Base-by-base conservation (phyloP, 2,888 invertebrate genomes). In the Drosophila nr. medialis region DNA sequence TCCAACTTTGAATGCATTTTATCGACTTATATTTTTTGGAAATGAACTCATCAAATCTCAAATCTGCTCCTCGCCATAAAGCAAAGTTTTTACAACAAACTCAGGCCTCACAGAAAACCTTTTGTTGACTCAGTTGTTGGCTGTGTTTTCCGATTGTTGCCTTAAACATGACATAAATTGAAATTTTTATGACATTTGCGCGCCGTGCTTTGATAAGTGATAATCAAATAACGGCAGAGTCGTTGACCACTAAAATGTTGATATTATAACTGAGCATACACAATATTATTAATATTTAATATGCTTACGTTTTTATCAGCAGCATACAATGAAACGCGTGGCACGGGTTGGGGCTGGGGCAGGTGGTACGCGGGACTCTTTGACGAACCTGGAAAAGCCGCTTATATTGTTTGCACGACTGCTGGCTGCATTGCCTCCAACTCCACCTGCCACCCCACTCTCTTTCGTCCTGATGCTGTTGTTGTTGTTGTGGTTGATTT, bases 201-300 rank as follows among this genome's bases (percentile, higher is more conserved):
- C 11, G 27, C 15, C 30, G 7, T 48, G 30, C 6, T 40, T 13
- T 13, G 29, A 49, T 60, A 75, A 70, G 72, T 78, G 77, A 81
- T 81, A 72, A 81, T 81, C 81, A 79, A 79, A 79, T 73, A 77
- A 67, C 48, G 59, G 60, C 51, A 49, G 40, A 55, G 48, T 49
- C 32, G 24, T 50, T 58, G 63, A 50, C 58, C 62, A 77, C 71
- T 63, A 67, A 73, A 83, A 64, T 86, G 71, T 81, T 87, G 79
- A 77, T 89, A 89, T 82, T 63, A 77, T 72, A 77, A 77, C 75
- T 77, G 72, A 87, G 83, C 79, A 79, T 79, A 84, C 81, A 85
- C 76, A 82, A 77, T 85, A 68, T 85, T 87, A 85, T 85, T 85
- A 88, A 90, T 80, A 88, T 90, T 85, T 89, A 85, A 90, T 85